Evolutionary conservation across 2,797 vertebrate genomes (phyloP).

Genomic region (Sebastes iracundus): DNA sequence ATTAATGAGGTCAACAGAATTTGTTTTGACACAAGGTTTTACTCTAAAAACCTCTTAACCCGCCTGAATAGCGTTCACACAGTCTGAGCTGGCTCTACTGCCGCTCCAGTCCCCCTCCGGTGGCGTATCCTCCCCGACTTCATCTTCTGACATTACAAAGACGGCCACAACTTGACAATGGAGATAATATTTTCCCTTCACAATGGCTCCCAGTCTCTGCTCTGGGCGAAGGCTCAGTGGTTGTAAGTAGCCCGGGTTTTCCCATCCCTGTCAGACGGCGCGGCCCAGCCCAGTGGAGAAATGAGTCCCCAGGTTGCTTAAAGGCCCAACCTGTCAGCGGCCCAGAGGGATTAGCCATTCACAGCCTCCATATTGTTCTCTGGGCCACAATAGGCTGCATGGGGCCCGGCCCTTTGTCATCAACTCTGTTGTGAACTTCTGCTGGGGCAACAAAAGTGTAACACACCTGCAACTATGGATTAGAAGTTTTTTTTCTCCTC

Average conservation of each 20-base stretch:
- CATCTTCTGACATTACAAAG: slow-evolving; percentile 82
- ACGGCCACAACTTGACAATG: slow-evolving; percentile 72
- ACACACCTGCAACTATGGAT: slow-evolving; percentile 82
- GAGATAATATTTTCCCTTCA: slow-evolving; percentile 80
- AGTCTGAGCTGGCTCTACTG: slow-evolving; percentile 56
- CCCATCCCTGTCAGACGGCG: slow-evolving; percentile 68
- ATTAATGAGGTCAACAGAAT: slow-evolving; percentile 35
- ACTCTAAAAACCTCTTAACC: slow-evolving; percentile 34
- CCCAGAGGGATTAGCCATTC: slow-evolving; percentile 83
- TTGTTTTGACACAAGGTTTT: slow-evolving; percentile 47
- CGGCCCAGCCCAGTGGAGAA: slow-evolving; percentile 72
- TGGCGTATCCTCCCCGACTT: slow-evolving; percentile 73
- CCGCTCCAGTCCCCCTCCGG: slow-evolving; percentile 54
- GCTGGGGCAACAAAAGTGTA: slow-evolving; percentile 71
- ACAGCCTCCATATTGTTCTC: slow-evolving; percentile 81
- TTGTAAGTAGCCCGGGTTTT: slow-evolving; percentile 71
- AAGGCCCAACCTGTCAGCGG: slow-evolving; percentile 84
- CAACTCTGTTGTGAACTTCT: slow-evolving; percentile 75
- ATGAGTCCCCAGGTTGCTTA: slow-evolving; percentile 75
- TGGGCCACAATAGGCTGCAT: slow-evolving; percentile 79
- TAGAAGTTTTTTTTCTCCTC: slow-evolving; percentile 47
- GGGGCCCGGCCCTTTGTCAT: slow-evolving; percentile 78
- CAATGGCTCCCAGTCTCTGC: slow-evolving; percentile 76
- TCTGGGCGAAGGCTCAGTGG: slow-evolving; percentile 72
- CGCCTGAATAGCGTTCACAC: slow-evolving; percentile 57